Conservation (phyloP, 2,888 invertebrate species). For the Idaea straminata region DNA sequence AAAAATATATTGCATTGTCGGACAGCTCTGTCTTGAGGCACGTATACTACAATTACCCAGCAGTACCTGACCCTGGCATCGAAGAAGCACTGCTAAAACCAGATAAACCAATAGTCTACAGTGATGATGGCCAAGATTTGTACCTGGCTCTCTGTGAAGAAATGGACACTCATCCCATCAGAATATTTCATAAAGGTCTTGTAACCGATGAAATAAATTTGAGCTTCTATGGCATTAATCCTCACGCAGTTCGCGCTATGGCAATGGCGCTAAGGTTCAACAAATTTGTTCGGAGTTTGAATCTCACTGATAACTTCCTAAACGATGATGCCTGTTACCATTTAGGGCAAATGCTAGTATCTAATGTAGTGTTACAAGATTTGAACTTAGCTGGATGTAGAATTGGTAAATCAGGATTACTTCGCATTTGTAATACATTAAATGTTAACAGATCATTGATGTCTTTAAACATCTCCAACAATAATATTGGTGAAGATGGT, state of each 20-base stretch:
- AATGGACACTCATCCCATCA: conserved; percentile 40
- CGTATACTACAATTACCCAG: conserved; percentile 41
- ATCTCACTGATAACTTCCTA: conserved; percentile 46
- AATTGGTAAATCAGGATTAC: conserved; percentile 41
- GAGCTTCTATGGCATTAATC: conserved; percentile 43
- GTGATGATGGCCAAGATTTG: conserved; percentile 42
- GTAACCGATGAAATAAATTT: conserved; percentile 38
- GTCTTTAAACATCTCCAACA: conserved; percentile 37
- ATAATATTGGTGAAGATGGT: conserved; percentile 44
- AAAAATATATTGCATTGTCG: conserved; percentile 37
- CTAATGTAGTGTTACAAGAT: conserved; percentile 40
- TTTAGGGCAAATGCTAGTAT: conserved; percentile 40
- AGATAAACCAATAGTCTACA: conserved; percentile 30
- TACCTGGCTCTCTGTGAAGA: conserved; percentile 44
- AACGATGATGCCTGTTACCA: conserved; percentile 49
- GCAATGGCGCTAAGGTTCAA: conserved; percentile 43
- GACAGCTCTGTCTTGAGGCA: conserved; percentile 40
- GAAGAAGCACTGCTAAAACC: conserved; percentile 34
- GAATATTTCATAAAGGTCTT: conserved; percentile 40
- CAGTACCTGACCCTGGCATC: conserved; percentile 47
- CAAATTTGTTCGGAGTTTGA: conserved; percentile 34
- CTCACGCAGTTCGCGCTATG: conserved; percentile 43
- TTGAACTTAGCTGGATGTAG: conserved; percentile 45
- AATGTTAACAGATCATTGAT: conserved; percentile 32
- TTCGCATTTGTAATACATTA: conserved; percentile 33